Evolutionary conservation across 2,888 invertebrate genomes (phyloP).

Genomic region (Tridacna crocea): DNA sequence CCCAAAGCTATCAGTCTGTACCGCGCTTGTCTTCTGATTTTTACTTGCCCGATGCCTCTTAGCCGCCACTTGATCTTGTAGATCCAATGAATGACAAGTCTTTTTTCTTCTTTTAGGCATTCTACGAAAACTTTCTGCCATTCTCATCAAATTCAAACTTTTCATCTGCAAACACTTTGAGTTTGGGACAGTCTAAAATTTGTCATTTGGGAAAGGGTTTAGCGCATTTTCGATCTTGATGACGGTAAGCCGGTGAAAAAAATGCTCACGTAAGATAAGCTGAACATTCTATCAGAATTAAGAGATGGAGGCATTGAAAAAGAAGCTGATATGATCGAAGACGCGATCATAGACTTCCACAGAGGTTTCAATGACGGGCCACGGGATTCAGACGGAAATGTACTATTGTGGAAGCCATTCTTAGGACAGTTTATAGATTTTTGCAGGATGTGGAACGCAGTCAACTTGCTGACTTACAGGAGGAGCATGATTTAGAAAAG

Average conservation of each 20-base stretch:
- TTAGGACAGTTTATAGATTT: neutral
- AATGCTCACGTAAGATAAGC: constrained; percentile 25
- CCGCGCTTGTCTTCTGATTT: too few species aligned
- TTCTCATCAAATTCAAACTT: too few species aligned
- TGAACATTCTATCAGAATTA: constrained; percentile 26
- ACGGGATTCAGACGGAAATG: constrained; percentile 24
- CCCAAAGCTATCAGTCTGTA: too few species aligned
- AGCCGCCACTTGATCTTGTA: too few species aligned
- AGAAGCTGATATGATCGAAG: constrained; percentile 32
- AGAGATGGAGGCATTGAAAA: constrained; percentile 35
- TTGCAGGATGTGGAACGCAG: neutral
- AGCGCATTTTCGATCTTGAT: constrained; percentile 35
- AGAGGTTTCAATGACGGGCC: constrained; percentile 40
- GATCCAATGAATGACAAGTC: too few species aligned
- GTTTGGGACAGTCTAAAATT: too few species aligned
- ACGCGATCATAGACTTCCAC: constrained; percentile 45
- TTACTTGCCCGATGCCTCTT: too few species aligned
- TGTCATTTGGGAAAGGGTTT: too few species aligned
- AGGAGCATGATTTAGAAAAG: too few species aligned
- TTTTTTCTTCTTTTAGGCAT: too few species aligned
- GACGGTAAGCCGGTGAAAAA: constrained; percentile 19
- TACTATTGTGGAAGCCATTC: constrained; percentile 24
- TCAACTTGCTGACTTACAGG: neutral
- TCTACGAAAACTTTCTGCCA: too few species aligned
- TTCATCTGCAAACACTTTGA: too few species aligned